These are phyloP conservation scores for Epistrophe grossulariae DNA, from an alignment of 2,888 invertebrate genomes.

Conservation along the genomic window DNA sequence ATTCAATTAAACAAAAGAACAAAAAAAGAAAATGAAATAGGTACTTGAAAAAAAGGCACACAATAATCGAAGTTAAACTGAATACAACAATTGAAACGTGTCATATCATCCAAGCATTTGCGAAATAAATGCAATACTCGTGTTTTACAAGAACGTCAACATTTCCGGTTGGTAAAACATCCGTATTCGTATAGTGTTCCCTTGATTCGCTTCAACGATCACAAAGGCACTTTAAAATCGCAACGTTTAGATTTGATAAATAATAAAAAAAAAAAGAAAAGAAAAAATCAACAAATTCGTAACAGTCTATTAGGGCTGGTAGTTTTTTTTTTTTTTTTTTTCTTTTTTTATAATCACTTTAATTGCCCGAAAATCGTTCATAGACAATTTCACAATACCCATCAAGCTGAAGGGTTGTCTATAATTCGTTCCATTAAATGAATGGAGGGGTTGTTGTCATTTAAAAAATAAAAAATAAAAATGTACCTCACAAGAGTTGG, in stretches of 20 bases:
- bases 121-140: constrained; percentile 50
- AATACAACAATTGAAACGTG: constrained; percentile 66
- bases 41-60: neutral
- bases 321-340: constrained; percentile 15
- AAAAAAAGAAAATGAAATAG: constrained; percentile 23
- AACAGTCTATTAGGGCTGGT: constrained; percentile 71
- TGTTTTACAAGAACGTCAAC: constrained; percentile 65
- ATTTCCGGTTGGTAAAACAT: constrained; percentile 57
- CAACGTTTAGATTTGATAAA: constrained; percentile 25
- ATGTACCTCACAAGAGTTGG: neutral
- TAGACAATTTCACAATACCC: constrained; percentile 49
- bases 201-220: constrained; percentile 63
- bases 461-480: constrained; percentile 24
- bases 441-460: constrained; percentile 34
- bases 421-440: constrained; percentile 57
- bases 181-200: constrained; percentile 25
- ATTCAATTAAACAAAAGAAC: constrained; percentile 39
- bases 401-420: constrained; percentile 58
- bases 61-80: constrained; percentile 28
- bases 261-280: constrained; percentile 25
- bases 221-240: constrained; percentile 54
- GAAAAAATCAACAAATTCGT: constrained; percentile 66
- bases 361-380: constrained; percentile 72
- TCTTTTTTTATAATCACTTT: constrained; percentile 57
- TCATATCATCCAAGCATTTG: constrained; percentile 46